Evolutionary conservation across 2,888 invertebrate genomes (phyloP).

Genomic region (Drosophila anomelani): DNA sequence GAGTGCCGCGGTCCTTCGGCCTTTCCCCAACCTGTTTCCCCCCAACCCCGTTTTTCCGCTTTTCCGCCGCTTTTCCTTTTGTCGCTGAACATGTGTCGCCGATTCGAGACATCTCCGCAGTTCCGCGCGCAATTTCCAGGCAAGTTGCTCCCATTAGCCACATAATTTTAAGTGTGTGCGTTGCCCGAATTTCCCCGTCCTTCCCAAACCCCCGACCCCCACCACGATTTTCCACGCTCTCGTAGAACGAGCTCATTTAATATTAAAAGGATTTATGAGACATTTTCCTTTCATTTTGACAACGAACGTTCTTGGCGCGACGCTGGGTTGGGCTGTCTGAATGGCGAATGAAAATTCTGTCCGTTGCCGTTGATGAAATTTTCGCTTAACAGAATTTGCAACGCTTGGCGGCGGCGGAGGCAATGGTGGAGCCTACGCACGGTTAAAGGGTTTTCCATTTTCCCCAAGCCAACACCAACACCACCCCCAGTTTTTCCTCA

Average conservation of each 20-base stretch:
- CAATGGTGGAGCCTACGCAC: conserved; percentile 56
- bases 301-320: conserved; percentile 53
- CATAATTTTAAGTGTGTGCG: conserved; percentile 80
- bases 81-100: conserved; percentile 58
- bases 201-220: neutral
- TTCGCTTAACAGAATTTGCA: conserved; percentile 82
- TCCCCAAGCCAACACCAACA: neutral
- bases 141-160: conserved; percentile 80
- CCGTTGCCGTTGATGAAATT: conserved; percentile 77
- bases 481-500: neutral
- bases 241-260: conserved; percentile 79
- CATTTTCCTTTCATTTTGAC: conserved; percentile 82
- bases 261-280: conserved; percentile 83
- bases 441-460: conserved; percentile 78
- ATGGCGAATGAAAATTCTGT: conserved; percentile 69
- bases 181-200: conserved; percentile 49
- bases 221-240: neutral
- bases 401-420: conserved; percentile 59
- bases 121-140: conserved; percentile 74
- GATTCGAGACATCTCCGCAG: conserved; percentile 42
- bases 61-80: conserved; percentile 34
- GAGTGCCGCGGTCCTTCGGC: conserved; percentile 30
- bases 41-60: conserved; percentile 7
- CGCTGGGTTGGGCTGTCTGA: conserved; percentile 45
- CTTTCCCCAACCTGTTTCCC: conserved; percentile 39